A percentile compares a stretch with the other conserved stretches of the same genome.
These are phyloP conservation scores for Uropsilus gracilis DNA, from an alignment of 2,113 vertebrate species.

Conservation along the genomic window DNA sequence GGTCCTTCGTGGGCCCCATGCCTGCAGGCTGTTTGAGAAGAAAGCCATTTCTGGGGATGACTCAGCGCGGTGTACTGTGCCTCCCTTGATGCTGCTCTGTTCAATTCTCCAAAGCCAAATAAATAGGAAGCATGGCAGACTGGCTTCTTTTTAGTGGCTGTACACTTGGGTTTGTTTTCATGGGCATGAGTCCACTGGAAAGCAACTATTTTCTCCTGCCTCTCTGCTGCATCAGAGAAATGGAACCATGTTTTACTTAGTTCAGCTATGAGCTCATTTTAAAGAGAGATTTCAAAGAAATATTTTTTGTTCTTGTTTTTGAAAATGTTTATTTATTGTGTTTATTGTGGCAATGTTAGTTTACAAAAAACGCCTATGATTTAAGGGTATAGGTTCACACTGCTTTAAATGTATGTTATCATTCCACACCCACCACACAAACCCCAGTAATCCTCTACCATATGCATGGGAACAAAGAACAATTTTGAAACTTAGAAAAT, in stretches of 20 bases:
- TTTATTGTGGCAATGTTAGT: no score
- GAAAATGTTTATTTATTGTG: background rate
- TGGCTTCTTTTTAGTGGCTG: slow-evolving; percentile 53
- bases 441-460: no score
- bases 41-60: background rate
- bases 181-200: slow-evolving; percentile 45
- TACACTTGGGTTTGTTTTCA: slow-evolving; percentile 61
- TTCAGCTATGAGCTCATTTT: background rate
- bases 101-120: slow-evolving; percentile 55
- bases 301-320: background rate
- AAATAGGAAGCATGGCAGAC: slow-evolving; percentile 74
- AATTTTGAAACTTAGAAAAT: background rate
- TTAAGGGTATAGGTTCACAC: no score
- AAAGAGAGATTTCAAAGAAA: slow-evolving; percentile 27
- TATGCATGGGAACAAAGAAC: background rate
- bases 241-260: background rate
- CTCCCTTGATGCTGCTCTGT: background rate
- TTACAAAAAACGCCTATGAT: no score
- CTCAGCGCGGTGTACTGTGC: background rate
- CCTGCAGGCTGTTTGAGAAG: background rate
- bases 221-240: slow-evolving; percentile 53
- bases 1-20: no score
- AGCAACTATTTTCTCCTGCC: slow-evolving; percentile 34
- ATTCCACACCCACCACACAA: no score
- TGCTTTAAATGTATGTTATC: no score